Percentiles rank a stretch among this genome's conserved stretches.
phyloP scores from a whole-genome alignment of 2,888 invertebrate species.

The Torymus texanus region DNA sequence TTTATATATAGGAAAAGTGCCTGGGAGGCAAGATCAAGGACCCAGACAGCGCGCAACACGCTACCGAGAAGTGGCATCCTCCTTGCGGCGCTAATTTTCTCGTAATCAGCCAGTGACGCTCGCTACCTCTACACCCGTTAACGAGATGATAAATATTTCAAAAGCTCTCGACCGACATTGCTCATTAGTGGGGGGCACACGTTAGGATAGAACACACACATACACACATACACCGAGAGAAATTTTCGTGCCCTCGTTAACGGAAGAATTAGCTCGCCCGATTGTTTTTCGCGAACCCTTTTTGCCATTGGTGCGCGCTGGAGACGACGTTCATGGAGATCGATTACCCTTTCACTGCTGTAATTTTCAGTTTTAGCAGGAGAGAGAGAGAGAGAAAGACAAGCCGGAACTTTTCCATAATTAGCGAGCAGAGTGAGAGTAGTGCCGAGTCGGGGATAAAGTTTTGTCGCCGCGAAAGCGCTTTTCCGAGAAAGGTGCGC shows the following conservation, averaged over 20 bases:
- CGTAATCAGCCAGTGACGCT: conserved; percentile 33
- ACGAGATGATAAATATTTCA: conserved; percentile 49
- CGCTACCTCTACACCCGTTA: conserved; percentile 40
- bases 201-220: neutral
- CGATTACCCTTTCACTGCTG: conserved; percentile 31
- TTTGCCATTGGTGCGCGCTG: neutral
- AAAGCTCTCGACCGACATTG: neutral
- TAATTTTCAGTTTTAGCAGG: conserved; percentile 18
- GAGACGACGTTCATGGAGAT: conserved; percentile 45
- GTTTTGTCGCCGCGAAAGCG: neutral
- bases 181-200: conserved; percentile 28
- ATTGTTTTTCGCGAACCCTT: neutral
- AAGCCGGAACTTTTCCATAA: conserved; percentile 34
- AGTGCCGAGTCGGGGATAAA: conserved; percentile 3
- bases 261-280: neutral
- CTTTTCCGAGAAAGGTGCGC: no score
- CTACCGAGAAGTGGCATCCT: neutral
- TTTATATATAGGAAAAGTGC: neutral
- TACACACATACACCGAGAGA: neutral
- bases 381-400: no score
- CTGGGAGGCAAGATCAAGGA: neutral
- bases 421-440: conserved; percentile 15
- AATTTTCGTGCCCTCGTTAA: conserved; percentile 11
- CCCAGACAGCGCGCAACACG: neutral
- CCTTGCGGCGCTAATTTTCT: conserved; percentile 37